Evolutionary conservation across 1,140 invertebrate species (phyloP), one percentile per base, ranked within the genome.

Genomic region (Halotydeus destructor): DNA sequence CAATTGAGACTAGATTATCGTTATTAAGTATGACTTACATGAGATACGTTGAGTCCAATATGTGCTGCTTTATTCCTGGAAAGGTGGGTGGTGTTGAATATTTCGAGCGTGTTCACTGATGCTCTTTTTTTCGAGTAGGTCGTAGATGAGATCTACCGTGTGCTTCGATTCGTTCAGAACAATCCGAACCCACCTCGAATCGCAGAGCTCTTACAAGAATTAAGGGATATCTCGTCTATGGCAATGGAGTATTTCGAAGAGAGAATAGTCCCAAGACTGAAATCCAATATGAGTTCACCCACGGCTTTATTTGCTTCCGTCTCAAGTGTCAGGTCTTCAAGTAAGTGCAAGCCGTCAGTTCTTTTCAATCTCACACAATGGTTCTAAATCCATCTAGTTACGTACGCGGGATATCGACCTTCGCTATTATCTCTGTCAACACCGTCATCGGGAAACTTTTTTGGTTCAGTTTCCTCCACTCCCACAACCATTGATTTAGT

Each of bases 191-290:
- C 74, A 3, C 74, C 80, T 1, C 63, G 77, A 14, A 71, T 79
- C 0, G 78, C 84, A 54, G 82, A 86, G 57, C 71, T 86, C 2
- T 61, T 89, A 0, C 79, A 85, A 57, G 84, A 88, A 56, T 54
- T 89, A 1, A 60, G 83, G 1, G 85, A 91, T 54, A 82, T 89
- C 40, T 86, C 81, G 11, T 86, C 82, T 22, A 91, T 91, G 85
- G 84, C 84, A 1, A 91, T 89, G 66, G 85, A 93, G 55, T 80
- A 91, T 60, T 93, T 93, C 62, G 84, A 89, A 56, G 84, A 91
- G 50, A 76, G 83, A 54, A 82, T 91, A 49, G 60, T 73, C 34
- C 75, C 76, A 26, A 43, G 43, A 19, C 45, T 63, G 3, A 49
- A 44, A 44, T 28, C 44, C 26, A 46, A 41, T 31, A 23, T 50